Conservation (phyloP, 2,113 vertebrate species). For the Onychostruthus taczanowskii region DNA sequence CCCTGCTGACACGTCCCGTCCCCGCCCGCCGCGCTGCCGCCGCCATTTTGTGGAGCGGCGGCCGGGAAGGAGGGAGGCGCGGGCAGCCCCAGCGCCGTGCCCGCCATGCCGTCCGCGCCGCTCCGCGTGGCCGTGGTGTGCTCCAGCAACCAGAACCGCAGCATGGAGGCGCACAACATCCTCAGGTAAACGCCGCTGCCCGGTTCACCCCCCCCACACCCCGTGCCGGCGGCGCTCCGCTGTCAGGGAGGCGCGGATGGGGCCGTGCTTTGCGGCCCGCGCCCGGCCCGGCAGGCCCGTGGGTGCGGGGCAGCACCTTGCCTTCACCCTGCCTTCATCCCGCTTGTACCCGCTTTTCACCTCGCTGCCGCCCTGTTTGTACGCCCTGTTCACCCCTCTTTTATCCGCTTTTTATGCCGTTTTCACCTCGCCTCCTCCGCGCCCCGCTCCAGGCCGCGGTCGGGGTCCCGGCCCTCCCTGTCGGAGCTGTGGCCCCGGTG, state of each 20-base stretch:
- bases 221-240: neutral
- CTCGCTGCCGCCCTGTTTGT: accelerated
- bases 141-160: constrained; percentile 99
- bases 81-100: neutral
- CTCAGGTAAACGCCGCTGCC: constrained; percentile 86
- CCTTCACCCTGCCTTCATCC: neutral
- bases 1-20: neutral
- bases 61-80: neutral
- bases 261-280: neutral
- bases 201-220: neutral
- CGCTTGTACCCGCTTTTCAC: accelerated
- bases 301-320: neutral
- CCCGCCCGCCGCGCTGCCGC: constrained; percentile 7
- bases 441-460: neutral
- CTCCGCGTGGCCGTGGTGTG: constrained; percentile 95
- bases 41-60: constrained; percentile 74
- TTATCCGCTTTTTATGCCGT: accelerated
- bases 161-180: constrained; percentile 99
- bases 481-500: neutral
- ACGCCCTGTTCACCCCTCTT: accelerated
- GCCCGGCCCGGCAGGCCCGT: neutral
- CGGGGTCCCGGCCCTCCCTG: neutral
- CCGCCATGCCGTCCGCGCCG: constrained; percentile 82
- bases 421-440: accelerated
- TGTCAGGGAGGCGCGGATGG: neutral